Percentiles rank a stretch among this genome's conserved stretches.
Evolutionary conservation across 2,113 vertebrate species (phyloP).

Genomic region (Callipepla californica): DNA sequence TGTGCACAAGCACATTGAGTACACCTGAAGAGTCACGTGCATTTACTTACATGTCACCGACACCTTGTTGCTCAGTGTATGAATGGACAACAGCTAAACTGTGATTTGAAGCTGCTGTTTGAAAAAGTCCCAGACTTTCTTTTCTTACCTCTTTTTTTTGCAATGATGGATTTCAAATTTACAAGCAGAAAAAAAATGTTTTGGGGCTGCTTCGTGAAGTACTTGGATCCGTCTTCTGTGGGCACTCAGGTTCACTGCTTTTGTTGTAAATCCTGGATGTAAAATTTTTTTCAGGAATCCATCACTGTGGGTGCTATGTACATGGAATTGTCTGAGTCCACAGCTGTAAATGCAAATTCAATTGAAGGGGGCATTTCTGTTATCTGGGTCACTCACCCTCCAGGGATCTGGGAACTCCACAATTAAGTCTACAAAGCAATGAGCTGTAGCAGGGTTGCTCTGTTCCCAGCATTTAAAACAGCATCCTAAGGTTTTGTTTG

Average conservation of each 20-base stretch:
- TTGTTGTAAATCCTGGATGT: neutral
- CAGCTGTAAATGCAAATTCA: too few species aligned
- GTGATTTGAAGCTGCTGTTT: neutral
- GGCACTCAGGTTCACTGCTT: neutral
- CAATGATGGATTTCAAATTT: neutral
- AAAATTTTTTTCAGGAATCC: neutral
- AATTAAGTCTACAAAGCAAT: neutral
- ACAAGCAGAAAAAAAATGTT: fast-evolving
- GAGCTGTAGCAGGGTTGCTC: neutral
- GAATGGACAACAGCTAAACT: neutral
- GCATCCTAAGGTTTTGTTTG: neutral
- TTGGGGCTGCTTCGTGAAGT: neutral
- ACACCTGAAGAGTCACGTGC: neutral
- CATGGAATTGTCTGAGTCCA: neutral
- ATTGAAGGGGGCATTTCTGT: neutral
- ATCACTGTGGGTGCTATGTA: fast-evolving
- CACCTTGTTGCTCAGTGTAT: neutral
- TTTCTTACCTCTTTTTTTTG: neutral
- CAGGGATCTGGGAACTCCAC: neutral
- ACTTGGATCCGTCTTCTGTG: too few species aligned
- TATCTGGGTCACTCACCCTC: neutral
- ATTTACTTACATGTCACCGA: neutral
- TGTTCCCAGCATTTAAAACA: neutral
- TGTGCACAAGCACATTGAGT: neutral
- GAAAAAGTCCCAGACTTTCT: neutral